Percentiles rank a stretch among this genome's conserved stretches.
Evolutionary conservation across 2,113 vertebrate species (phyloP).

Genomic region (Eonycteris spelaea): DNA sequence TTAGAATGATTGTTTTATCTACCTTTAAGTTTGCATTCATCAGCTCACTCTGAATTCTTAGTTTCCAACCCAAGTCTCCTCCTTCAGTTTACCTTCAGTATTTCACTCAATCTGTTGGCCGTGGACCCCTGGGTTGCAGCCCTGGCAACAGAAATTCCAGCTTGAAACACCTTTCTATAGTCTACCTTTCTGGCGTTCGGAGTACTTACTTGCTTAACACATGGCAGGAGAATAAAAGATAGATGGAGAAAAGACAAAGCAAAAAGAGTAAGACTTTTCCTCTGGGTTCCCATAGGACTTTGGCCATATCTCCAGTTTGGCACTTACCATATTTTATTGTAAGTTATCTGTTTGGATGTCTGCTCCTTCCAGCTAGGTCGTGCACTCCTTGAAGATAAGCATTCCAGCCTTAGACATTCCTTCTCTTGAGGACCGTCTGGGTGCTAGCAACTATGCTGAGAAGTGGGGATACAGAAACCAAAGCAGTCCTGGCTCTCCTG

Average conservation of each 20-base stretch:
- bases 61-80: neutral
- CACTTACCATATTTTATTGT: neutral
- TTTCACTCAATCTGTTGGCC: neutral
- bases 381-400: neutral
- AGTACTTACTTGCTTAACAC: neutral
- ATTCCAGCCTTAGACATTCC: neutral
- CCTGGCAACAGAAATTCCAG: neutral
- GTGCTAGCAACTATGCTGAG: neutral
- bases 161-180: neutral
- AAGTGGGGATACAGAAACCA: neutral
- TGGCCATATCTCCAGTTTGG: neutral
- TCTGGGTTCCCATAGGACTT: neutral
- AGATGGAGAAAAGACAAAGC: neutral
- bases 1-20: neutral
- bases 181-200: neutral
- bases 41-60: neutral
- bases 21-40: neutral
- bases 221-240: constrained; percentile 1
- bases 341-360: neutral
- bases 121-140: neutral
- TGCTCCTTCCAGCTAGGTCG: neutral
- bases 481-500: neutral
- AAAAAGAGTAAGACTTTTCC: neutral
- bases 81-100: neutral
- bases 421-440: neutral